Conservation (phyloP, 2,797 vertebrate genomes). For the Cossypha polioptera region DNA sequence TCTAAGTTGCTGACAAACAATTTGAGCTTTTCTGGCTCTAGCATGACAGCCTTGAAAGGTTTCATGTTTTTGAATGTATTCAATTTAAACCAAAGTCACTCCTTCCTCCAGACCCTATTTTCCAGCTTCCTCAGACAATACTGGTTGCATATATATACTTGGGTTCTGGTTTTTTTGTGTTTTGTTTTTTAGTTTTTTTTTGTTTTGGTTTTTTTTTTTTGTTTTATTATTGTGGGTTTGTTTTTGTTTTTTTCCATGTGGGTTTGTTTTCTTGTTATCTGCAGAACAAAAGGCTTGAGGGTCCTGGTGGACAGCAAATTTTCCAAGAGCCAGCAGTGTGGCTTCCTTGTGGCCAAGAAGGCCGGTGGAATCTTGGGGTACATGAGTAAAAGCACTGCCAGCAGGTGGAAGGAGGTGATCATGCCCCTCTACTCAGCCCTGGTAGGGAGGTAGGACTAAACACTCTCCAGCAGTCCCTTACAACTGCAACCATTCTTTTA, state of each 20-base stretch:
- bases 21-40: neutral
- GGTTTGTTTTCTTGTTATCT: neutral
- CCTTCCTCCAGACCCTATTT: neutral
- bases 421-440: neutral
- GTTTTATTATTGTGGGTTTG: neutral
- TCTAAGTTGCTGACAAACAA: neutral
- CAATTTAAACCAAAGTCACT: neutral
- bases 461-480: neutral
- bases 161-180: too few relatives aligned
- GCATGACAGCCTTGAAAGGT: neutral
- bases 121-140: neutral
- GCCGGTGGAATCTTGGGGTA: rapidly evolving
- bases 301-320: neutral
- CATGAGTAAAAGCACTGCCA: rapidly evolving
- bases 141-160: neutral
- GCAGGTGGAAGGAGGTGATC: too few relatives aligned
- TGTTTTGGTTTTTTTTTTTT: too few relatives aligned
- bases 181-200: too few relatives aligned
- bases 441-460: neutral
- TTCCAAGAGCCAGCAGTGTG: neutral
- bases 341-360: neutral
- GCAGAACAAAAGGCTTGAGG: neutral
- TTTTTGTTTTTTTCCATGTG: neutral
- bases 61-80: neutral
- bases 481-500: rapidly evolving